Base-by-base conservation (phyloP, 2,888 invertebrate species). In the Dolichopus griseipennis region DNA sequence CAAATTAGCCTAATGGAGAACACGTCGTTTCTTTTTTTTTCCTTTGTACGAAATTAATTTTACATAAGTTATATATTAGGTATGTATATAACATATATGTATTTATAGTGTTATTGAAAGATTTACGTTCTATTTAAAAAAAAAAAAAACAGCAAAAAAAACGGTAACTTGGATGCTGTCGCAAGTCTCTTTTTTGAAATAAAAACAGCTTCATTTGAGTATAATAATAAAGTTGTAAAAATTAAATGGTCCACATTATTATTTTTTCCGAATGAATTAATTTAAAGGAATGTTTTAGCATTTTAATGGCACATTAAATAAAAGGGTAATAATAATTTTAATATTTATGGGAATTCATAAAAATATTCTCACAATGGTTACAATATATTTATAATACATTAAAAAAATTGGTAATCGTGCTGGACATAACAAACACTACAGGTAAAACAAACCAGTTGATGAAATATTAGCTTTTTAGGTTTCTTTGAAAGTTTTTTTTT, bases 391-490 rank as follows among this genome's bases (percentile, higher is more conserved):
- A 41, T 41, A 41, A 41, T 41, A 41, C 2, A 41, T 12, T n/a
- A n/a, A n/a, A 41, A 41, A 41, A 41, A 6, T 41, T 41, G 3
- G 9, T 41, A 6, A 12, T 41, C 9, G 15, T 41, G 15, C 15
- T 15, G 41, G 41, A 9, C 9, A 41, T 41, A 41, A 12, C 15
- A 41, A 18, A 52, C 52, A 52, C 52, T 52, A 12, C 5, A n/a
- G 52, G 52, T 18, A 18, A 52, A 52, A 52, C n/a, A 52, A 52
- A 52, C 52, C 52, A 52, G 52, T 52, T 52, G n/a, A 52, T 52
- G n/a, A 52, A 52, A 18, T 52, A 52, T 52, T 52, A 18, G n/a
- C 9, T 52, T 52, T 52, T 52, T 12, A 52, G 18, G 6, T 37
- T 52, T 52, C 52, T 41, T 41, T 41, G 2, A 27, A 27, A 27